These are phyloP conservation scores for Sebastes taczanowskii DNA, from an alignment of 2,797 vertebrate genomes.

Conservation along the genomic window DNA sequence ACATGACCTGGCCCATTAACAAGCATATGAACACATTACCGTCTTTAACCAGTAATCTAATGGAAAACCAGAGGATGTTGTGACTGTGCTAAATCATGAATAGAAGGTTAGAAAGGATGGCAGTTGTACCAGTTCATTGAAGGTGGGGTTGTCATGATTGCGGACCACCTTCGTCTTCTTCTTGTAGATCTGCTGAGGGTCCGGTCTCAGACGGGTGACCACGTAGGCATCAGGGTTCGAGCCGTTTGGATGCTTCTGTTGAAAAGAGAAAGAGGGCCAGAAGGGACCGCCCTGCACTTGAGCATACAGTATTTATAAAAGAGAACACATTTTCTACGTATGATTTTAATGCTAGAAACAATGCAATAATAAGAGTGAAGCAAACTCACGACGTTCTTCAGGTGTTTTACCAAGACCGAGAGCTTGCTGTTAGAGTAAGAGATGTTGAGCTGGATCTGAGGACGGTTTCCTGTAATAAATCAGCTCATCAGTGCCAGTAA, in stretches of 20 bases:
- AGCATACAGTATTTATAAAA: background rate
- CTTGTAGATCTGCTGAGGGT: conserved; percentile 78
- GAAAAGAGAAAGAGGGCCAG: background rate
- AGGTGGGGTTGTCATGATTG: conserved; percentile 87
- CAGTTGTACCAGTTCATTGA: conserved; percentile 88
- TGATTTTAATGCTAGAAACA: background rate
- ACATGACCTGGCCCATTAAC: background rate
- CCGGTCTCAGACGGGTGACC: conserved; percentile 85
- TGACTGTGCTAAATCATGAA: background rate
- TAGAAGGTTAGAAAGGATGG: background rate
- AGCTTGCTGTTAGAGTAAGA: conserved; percentile 74
- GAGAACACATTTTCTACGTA: background rate
- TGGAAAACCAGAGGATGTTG: background rate
- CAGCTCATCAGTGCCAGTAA: background rate
- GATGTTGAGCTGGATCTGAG: conserved; percentile 84
- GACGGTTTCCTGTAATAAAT: conserved; percentile 52
- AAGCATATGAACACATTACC: background rate
- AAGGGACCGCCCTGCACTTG: background rate
- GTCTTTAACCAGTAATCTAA: background rate
- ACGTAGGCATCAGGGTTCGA: conserved; percentile 86
- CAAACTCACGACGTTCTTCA: conserved; percentile 86
- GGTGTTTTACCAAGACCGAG: conserved; percentile 85
- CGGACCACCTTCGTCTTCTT: conserved; percentile 89
- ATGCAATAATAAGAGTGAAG: background rate
- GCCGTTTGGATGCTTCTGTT: conserved; percentile 85